These are phyloP conservation scores for Hemithea aestivaria DNA, from an alignment of 2,888 invertebrate genomes.

Conservation along the genomic window DNA sequence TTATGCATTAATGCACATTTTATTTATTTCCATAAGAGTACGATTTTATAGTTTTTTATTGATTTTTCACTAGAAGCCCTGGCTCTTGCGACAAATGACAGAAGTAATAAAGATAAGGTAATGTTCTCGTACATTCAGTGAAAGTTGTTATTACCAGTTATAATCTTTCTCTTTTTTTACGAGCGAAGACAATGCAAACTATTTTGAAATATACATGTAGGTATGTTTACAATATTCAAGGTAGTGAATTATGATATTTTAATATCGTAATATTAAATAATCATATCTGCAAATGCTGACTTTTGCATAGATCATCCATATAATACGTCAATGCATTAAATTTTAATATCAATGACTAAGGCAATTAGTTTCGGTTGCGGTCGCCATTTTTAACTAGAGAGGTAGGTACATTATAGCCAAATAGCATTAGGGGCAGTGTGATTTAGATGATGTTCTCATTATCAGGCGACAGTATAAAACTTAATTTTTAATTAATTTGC, in stretches of 20 bases:
- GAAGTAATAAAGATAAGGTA: background rate
- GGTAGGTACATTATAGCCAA: constrained; percentile 39
- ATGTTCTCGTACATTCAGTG: constrained; percentile 3
- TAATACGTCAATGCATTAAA: constrained; percentile 36
- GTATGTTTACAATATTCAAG: too few relatives aligned
- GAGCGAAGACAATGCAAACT: too few relatives aligned
- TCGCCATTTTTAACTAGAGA: constrained; percentile 36
- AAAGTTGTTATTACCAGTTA: constrained; percentile 1
- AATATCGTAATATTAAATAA: too few relatives aligned
- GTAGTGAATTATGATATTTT: too few relatives aligned
- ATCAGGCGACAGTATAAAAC: constrained; percentile 35
- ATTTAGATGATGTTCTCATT: constrained; percentile 55
- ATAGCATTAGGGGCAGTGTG: constrained; percentile 53
- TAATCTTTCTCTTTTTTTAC: constrained; percentile 1
- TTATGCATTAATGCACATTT: constrained; percentile 41
- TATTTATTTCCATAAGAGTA: constrained; percentile 6
- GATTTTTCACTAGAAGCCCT: background rate
- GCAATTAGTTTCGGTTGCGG: constrained; percentile 40
- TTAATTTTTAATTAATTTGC: constrained; percentile 37
- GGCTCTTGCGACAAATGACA: background rate
- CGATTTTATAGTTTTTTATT: background rate
- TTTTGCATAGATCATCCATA: constrained; percentile 37
- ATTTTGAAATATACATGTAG: too few relatives aligned
- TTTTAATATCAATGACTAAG: constrained; percentile 31
- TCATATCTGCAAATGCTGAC: background rate